Conservation (phyloP, 2,888 invertebrate species). For the Ferdinandea cuprea region DNA sequence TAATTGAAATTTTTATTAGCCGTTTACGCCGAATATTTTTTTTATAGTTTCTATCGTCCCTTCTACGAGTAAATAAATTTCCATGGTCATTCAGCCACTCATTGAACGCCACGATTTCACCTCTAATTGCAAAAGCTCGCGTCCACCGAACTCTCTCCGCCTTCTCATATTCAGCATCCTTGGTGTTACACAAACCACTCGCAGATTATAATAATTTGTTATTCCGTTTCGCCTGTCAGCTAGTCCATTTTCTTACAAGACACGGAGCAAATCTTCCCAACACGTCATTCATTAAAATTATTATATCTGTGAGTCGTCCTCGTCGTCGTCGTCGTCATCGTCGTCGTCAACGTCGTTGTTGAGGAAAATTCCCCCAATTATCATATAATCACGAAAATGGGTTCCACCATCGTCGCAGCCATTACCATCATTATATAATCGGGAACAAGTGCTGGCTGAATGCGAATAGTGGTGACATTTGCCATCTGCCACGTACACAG, state of each 20-base stretch:
- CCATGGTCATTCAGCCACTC: too few relatives aligned
- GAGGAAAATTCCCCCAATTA: conserved; percentile 73
- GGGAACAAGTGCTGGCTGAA: conserved; percentile 25
- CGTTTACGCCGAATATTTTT: too few relatives aligned
- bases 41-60: too few relatives aligned
- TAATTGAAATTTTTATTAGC: too few relatives aligned
- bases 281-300: conserved; percentile 66
- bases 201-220: too few relatives aligned
- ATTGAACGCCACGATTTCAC: too few relatives aligned
- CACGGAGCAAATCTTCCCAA: conserved; percentile 13
- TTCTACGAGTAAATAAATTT: too few relatives aligned
- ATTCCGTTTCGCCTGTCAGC: not conserved
- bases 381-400: conserved; percentile 73
- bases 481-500: conserved; percentile 24
- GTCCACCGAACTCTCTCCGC: too few relatives aligned
- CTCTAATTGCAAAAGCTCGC: too few relatives aligned
- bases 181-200: too few relatives aligned
- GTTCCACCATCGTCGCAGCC: conserved; percentile 40
- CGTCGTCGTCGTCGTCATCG: too few relatives aligned
- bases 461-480: conserved; percentile 11
- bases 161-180: too few relatives aligned
- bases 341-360: conserved; percentile 10
- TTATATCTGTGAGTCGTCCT: conserved; percentile 57
- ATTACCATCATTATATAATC: conserved; percentile 62
- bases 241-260: conserved; percentile 34